These are phyloP conservation scores for Drosophila albomicans DNA, from an alignment of 1,140 invertebrate species.

Conservation along the genomic window DNA sequence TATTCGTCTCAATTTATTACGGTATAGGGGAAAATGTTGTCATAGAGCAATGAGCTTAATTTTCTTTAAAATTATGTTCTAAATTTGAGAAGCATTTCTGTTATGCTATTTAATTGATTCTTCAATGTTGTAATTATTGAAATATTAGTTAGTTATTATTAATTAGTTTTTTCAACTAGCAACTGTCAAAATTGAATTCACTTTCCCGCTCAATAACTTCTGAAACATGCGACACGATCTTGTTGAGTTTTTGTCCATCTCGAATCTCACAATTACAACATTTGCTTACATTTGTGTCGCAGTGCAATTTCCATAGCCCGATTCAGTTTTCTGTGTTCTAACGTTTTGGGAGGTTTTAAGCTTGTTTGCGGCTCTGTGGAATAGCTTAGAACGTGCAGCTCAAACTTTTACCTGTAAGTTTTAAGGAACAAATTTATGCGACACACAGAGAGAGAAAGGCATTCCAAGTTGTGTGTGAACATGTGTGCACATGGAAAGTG, in stretches of 20 bases:
- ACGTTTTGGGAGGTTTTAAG: conserved; percentile 50
- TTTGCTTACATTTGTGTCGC: conserved; percentile 45
- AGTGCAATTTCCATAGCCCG: conserved; percentile 5
- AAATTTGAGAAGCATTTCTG: no score
- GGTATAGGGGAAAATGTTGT: no score
- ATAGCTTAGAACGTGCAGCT: conserved; percentile 75
- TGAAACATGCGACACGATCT: neutral
- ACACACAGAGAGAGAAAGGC: conserved; percentile 24
- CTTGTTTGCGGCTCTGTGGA: conserved; percentile 60
- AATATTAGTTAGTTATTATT: no score
- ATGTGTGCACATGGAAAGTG: conserved; percentile 76
- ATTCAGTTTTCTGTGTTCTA: conserved; percentile 9
- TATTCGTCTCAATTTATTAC: no score
- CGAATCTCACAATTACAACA: conserved; percentile 18
- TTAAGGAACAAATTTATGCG: conserved; percentile 80
- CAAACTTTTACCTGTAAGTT: conserved; percentile 70
- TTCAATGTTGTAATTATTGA: no score
- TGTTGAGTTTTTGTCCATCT: conserved; percentile 16
- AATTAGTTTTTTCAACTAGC: no score
- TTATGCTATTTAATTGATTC: no score
- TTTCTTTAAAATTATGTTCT: no score
- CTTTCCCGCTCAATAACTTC: no score
- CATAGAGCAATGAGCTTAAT: no score
- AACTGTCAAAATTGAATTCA: neutral
- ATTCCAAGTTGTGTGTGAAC: conserved; percentile 29